phyloP scores from a whole-genome alignment of 2,797 vertebrate species.

The Lacerta agilis region DNA sequence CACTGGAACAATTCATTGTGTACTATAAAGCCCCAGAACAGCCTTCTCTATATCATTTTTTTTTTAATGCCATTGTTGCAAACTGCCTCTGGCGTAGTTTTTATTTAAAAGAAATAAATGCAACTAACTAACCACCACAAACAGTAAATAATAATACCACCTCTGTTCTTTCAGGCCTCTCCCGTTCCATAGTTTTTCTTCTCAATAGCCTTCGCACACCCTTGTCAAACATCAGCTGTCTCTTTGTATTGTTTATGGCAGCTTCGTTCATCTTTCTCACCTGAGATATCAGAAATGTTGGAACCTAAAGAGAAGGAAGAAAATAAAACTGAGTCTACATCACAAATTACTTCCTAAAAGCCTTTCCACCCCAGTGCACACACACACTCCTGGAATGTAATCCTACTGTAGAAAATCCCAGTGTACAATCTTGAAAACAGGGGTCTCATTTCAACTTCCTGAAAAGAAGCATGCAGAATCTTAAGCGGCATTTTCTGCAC shows the following conservation, averaged over 20 bases:
- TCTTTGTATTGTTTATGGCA: constrained; percentile 81
- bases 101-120: background rate
- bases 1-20: background rate
- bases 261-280: constrained; percentile 93
- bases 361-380: background rate
- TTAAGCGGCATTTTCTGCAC: background rate
- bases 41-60: too few species aligned
- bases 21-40: background rate
- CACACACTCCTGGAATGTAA: background rate
- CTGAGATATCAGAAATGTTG: constrained; percentile 90
- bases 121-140: background rate
- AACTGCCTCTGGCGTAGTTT: background rate
- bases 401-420: background rate
- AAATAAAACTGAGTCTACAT: constrained; percentile 2
- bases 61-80: background rate
- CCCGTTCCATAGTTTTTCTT: constrained; percentile 83
- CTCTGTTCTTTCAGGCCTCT: constrained; percentile 84
- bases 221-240: constrained; percentile 80
- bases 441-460: background rate
- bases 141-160: constrained; percentile 64
- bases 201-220: constrained; percentile 84
- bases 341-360: background rate
- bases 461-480: background rate
- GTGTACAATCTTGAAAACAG: constrained; percentile 9
- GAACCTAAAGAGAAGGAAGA: constrained; percentile 81